These are phyloP conservation scores for Aphelenchoides fujianensis DNA, from an alignment of 1,140 invertebrate genomes.

Conservation along the genomic window DNA sequence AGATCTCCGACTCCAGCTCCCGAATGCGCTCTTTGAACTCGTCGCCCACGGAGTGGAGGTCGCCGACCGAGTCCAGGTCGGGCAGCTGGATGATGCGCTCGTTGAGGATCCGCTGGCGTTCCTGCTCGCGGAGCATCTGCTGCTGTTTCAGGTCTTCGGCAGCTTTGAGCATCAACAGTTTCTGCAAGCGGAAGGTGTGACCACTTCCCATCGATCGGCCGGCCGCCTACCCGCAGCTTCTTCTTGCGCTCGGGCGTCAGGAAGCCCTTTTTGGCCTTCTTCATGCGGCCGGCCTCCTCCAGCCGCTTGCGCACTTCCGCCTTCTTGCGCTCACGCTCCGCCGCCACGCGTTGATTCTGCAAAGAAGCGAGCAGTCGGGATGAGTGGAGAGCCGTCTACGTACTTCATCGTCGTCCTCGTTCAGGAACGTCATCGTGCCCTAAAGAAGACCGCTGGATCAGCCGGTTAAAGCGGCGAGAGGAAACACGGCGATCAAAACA, in stretches of 20 bases:
- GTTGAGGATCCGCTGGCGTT: constrained; percentile 92
- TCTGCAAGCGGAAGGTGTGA: constrained; percentile 59
- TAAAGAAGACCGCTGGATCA: no score
- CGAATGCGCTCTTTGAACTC: constrained; percentile 85
- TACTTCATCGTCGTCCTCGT: constrained; percentile 16
- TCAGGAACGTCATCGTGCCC: no score
- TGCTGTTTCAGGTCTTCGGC: constrained; percentile 98
- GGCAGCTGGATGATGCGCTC: constrained; percentile 69
- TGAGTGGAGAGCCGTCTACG: no score
- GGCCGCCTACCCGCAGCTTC: constrained; percentile 66
- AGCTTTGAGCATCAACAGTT: constrained; percentile 97
- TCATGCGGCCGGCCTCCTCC: constrained; percentile 52
- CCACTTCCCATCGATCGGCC: constrained; percentile 12
- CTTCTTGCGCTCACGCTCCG: constrained; percentile 53
- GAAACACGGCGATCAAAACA: no score
- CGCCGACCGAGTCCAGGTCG: constrained; percentile 62
- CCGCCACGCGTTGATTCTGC: constrained; percentile 27
- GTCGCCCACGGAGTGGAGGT: constrained; percentile 87
- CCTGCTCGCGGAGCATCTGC: constrained; percentile 93
- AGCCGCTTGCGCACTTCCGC: constrained; percentile 54
- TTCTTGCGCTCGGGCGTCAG: constrained; percentile 53
- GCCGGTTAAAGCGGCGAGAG: no score
- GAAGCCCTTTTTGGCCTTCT: constrained; percentile 57
- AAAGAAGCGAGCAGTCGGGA: no score
- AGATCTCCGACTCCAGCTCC: constrained; percentile 89